A percentile compares a stretch with the other conserved stretches of the same genome.
Evolutionary conservation across 2,888 invertebrate species (phyloP).

Genomic region (Ichneumon xanthorius): DNA sequence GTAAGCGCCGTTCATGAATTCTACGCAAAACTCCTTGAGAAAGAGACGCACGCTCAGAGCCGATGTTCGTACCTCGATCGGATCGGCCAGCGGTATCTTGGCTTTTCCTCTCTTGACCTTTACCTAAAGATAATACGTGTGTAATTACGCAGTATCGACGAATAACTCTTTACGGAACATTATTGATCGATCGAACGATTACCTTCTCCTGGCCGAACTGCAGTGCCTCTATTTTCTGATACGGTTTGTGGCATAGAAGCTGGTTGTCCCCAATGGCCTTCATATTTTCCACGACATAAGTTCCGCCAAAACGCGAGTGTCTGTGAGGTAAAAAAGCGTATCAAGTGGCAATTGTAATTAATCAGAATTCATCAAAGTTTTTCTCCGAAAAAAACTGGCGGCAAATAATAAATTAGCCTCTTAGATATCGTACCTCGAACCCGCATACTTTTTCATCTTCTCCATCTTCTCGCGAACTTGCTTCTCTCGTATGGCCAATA

Average conservation of each 20-base stretch:
- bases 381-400: background rate
- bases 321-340: constrained; percentile 84
- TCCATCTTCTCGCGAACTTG: constrained; percentile 87
- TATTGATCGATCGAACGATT: constrained; percentile 23
- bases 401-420: background rate
- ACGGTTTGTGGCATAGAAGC: constrained; percentile 94
- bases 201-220: constrained; percentile 92
- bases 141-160: background rate
- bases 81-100: constrained; percentile 89
- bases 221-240: constrained; percentile 91
- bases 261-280: constrained; percentile 96
- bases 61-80: constrained; percentile 90
- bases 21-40: constrained; percentile 97
- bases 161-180: background rate
- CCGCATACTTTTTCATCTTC: constrained; percentile 86
- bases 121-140: constrained; percentile 79
- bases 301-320: constrained; percentile 97
- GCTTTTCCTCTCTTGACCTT: constrained; percentile 91
- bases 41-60: constrained; percentile 95
- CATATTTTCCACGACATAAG: constrained; percentile 96
- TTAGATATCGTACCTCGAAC: constrained; percentile 85
- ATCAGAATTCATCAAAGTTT: background rate
- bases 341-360: background rate
- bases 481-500: constrained; percentile 90
- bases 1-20: constrained; percentile 96